Base-by-base conservation (phyloP, 1,140 invertebrate species). In the Drosophila erecta region DNA sequence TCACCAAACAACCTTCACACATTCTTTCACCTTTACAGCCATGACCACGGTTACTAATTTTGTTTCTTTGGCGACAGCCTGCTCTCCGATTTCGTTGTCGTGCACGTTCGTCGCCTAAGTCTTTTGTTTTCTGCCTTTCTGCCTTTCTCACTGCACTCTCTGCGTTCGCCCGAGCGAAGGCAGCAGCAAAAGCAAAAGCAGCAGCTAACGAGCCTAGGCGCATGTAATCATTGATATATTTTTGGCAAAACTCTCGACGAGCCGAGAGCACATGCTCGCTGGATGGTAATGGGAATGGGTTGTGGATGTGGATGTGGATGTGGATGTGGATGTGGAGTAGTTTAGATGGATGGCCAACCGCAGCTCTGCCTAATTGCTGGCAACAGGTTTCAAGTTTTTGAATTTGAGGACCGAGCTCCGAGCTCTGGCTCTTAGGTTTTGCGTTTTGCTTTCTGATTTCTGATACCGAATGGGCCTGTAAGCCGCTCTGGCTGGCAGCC, bases 1-100 rank as follows among this genome's bases (percentile, higher is more conserved):
- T 89, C 85, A 81, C 86, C 80, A 91, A 91, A 91, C 90, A 91
- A 91, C 90, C 90, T 91, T 91, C 90, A 91, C 90, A 91, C 90
- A 91, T 91, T 91, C 90, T 91, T 91, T 91, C 87, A 89, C 83
- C 86, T 91, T 91, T 89, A 84, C 86, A 90, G 83, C 90, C 90
- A 91, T 91, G 90, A 91, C 90, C 90, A 91, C 83, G 90, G 90
- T 90, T 91, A 91, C 90, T 91, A 90, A 91, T 85, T 70, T 57
- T 67, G 55, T 80, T 55, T 41, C 17, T 50, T 83, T 58, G 37
- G 49, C 49, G 46, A 49, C 43, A 24, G 24, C 58, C 56, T 57
- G 37, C 65, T 76, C 54, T 59, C 56, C 64, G 64, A 70, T 70
- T 70, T 70, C 72, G 47, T 56, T 66, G 51, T 44, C 33, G 46